Conservation (phyloP, 35 echinoderm and acorn worm species). For the Apostichopus japonicus region DNA sequence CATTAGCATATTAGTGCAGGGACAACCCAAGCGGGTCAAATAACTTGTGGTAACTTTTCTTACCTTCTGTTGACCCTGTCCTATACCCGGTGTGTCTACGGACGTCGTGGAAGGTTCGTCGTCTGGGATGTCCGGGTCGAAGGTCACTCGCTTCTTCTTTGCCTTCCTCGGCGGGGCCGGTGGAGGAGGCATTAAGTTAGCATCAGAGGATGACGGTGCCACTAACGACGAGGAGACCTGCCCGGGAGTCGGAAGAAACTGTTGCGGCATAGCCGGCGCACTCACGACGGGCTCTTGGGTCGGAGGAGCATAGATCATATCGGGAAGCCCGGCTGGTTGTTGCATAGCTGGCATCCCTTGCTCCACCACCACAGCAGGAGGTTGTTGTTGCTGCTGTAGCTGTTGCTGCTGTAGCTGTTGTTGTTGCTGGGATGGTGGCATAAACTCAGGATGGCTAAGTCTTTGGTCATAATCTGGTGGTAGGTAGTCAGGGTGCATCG, state of each 20-base stretch:
- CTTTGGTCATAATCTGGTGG: slow-evolving; percentile 44
- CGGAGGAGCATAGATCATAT: not conserved
- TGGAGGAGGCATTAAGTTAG: slow-evolving; percentile 53
- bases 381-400: slow-evolving; percentile 14
- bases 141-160: slow-evolving; percentile 54
- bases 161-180: slow-evolving; percentile 42
- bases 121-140: slow-evolving; percentile 51
- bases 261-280: not conserved
- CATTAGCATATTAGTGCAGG: too few species aligned
- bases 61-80: slow-evolving; percentile 23
- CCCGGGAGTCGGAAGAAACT: not conserved
- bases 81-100: not conserved
- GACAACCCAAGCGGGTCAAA: too few species aligned
- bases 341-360: not conserved
- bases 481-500: slow-evolving; percentile 26
- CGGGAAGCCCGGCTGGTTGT: not conserved
- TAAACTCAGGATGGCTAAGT: slow-evolving; percentile 25
- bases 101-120: slow-evolving; percentile 42
- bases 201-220: not conserved
- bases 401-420: not conserved
- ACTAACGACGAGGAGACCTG: not conserved
- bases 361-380: not conserved
- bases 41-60: not conserved
- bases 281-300: not conserved
- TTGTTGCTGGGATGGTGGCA: slow-evolving; percentile 15